Base-by-base conservation (phyloP, 2,113 vertebrate genomes). In the Heliornis fulica region DNA sequence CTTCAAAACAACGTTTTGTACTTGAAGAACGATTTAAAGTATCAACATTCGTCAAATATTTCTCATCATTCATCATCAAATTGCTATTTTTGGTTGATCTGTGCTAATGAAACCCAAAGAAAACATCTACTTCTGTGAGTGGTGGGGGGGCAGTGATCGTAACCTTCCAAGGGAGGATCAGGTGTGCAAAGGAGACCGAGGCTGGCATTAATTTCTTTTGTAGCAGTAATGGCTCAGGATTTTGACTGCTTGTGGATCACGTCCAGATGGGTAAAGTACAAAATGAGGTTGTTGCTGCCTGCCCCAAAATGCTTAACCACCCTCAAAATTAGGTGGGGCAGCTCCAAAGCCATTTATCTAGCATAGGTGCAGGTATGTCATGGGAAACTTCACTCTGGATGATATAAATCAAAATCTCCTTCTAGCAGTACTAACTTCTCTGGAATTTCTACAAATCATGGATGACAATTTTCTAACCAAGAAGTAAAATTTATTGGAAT, bases 361-460 rank as follows among this genome's bases (percentile, higher is more conserved):
- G 46, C 50, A 14, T 9, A 66, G 41, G 29, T 31, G 23, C 63
- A 29, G 66, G 19, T 72, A 65, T 36, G 50, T 38, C 48, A 82
- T 7, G 22, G 65, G 74, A 79, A 92, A 79, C 77, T 76, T 94
- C 45, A 36, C 43, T 82, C 61, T 71, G 72, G 65, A 15, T 59
- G 38, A 66, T 54, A 60, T 51, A 87, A 66, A 75, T 36, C 26
- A 71, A 89, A 78, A 83, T 87, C 51, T 94, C 64, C 66, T 80
- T 59, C 79, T 61, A 87, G 79, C 54, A 86, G 79, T 34, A 81
- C 50, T 77, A 46, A n/a, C 59, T 78, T 51, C 57, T 78, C 51
- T 90, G 87, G 72, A 95, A 90, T 93, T 94, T 75, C 87, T 93
- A 71, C 83, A 90, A 94, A 93, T 95, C 51, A 92, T 20, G 38